Conservation (phyloP, 2,797 vertebrate genomes). For the Acestrorhynchus altus region DNA sequence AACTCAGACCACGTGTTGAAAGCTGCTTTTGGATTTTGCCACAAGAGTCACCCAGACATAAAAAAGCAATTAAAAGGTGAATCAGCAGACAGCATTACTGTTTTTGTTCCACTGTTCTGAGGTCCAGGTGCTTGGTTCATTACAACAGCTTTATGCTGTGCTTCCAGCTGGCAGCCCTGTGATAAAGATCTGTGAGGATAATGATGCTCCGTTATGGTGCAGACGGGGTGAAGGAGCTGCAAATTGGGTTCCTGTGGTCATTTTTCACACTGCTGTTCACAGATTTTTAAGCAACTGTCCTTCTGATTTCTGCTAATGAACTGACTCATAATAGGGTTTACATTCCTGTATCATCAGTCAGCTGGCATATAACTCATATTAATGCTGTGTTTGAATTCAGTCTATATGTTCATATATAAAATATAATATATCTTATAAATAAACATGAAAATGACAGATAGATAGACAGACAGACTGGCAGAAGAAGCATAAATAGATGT, state of each 20-base stretch:
- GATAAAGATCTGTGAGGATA: conserved; percentile 32
- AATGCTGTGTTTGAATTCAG: too few relatives aligned
- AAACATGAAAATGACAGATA: too few relatives aligned
- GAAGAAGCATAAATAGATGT: too few relatives aligned
- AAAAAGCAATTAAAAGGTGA: conserved; percentile 10
- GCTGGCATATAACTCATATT: too few relatives aligned
- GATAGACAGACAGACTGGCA: too few relatives aligned
- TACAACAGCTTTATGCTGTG: conserved; percentile 20
- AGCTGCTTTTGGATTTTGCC: neutral
- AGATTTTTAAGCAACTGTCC: neutral
- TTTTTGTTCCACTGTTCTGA: neutral
- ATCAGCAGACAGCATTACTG: conserved; percentile 3
- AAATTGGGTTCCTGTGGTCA: conserved; percentile 9
- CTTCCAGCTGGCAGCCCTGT: conserved; percentile 19
- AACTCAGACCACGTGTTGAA: neutral
- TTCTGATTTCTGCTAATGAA: conserved; percentile 1
- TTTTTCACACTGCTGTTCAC: neutral
- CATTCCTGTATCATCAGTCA: too few relatives aligned
- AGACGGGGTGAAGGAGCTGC: conserved; percentile 3
- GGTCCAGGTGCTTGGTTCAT: neutral
- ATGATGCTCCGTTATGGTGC: conserved; percentile 5
- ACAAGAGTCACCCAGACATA: neutral
- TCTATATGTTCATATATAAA: too few relatives aligned
- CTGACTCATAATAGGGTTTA: neutral
- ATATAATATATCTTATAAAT: too few relatives aligned